Evolutionary conservation across 1,140 invertebrate genomes (phyloP).

Genomic region (Danaus melanippus): DNA sequence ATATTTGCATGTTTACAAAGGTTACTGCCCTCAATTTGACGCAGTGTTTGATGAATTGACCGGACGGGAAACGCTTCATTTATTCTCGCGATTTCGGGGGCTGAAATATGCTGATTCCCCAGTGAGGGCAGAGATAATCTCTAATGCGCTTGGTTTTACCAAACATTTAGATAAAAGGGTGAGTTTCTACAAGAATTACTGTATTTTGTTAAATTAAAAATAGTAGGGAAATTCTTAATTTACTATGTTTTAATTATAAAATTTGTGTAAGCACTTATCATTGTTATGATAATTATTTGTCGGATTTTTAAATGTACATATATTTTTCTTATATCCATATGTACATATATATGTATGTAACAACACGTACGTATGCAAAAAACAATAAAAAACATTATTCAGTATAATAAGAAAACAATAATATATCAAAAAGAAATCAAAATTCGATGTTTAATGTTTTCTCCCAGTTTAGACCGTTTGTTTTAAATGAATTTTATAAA

Average conservation of each 20-base stretch:
- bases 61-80: constrained; percentile 79
- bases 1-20: constrained; percentile 39
- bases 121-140: constrained; percentile 31
- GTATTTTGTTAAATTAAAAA: neutral
- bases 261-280: neutral
- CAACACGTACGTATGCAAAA: no score
- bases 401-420: no score
- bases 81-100: constrained; percentile 81
- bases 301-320: no score
- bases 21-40: constrained; percentile 85
- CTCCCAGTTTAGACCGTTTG: no score
- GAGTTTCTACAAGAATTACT: constrained; percentile 5
- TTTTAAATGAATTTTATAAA: no score
- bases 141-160: constrained; percentile 65
- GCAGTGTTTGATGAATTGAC: constrained; percentile 82
- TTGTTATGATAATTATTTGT: no score
- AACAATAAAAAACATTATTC: no score
- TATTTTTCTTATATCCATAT: no score
- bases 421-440: no score
- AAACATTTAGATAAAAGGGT: constrained; percentile 73
- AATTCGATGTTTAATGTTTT: no score
- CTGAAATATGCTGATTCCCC: constrained; percentile 52
- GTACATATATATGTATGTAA: no score
- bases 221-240: neutral
- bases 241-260: neutral